A percentile compares a stretch with the other conserved stretches of the same genome.
phyloP scores from a whole-genome alignment of 2,113 vertebrate species.

The Micromys minutus region DNA sequence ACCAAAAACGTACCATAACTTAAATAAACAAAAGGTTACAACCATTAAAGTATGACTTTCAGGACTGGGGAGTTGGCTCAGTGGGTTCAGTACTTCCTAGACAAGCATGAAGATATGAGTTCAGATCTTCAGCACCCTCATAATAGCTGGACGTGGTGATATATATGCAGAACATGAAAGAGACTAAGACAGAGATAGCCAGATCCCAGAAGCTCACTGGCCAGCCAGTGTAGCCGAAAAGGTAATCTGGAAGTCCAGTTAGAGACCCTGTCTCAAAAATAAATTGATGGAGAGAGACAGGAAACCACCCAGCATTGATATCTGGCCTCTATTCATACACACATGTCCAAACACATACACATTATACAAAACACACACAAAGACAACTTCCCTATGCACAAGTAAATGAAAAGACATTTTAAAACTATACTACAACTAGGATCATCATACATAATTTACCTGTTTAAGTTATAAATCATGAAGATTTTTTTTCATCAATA shows the following conservation, averaged over 20 bases:
- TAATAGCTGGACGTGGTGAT: neutral
- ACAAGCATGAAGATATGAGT: neutral
- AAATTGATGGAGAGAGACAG: no score
- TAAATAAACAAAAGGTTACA: neutral
- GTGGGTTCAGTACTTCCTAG: neutral
- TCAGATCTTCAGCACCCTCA: neutral
- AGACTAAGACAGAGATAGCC: neutral
- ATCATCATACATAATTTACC: neutral
- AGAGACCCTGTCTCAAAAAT: neutral
- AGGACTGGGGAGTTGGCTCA: neutral
- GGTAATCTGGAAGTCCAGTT: neutral
- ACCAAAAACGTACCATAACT: neutral
- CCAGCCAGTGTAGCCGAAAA: neutral
- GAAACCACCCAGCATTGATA: neutral
- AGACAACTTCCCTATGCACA: neutral
- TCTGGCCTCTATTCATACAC: neutral
- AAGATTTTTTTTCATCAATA: neutral
- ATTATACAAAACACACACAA: neutral
- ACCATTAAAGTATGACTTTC: no score
- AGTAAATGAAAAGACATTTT: neutral
- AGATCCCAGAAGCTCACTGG: neutral
- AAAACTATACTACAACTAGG: neutral
- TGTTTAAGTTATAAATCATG: neutral
- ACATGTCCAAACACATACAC: neutral
- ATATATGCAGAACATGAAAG: no score